Base-by-base conservation (phyloP, 1,140 invertebrate genomes). In the Samia ricini region DNA sequence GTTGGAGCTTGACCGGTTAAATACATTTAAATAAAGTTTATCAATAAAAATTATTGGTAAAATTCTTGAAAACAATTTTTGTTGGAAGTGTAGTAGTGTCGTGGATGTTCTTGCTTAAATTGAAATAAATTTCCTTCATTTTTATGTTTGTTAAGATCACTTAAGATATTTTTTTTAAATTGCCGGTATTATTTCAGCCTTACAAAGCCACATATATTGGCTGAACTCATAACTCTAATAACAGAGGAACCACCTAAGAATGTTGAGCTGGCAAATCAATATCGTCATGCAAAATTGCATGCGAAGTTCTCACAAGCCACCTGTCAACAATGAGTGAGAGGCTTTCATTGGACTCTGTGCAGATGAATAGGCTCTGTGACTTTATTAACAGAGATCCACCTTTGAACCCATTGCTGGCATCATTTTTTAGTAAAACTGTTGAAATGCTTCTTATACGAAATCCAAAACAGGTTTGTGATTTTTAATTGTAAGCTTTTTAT, bases 341-440 rank as follows among this genome's bases (percentile, higher is more conserved):
- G 71, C 91, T 99, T 64, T 95, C 96, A 56, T 94, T 93, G 58
- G 95, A 97, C 77, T 92, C 95, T 73, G 89, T 91, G 61, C 92
- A 97, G 66, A 92, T 99, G 74, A 92, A 94, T 70, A 95, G 96
- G 81, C 91, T 99, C 52, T 99, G 97, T 91, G 94, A 94, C 72
- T 99, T 98, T 92, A 92, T 98, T 69, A 95, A 98, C 84, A 93
- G 93, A 59, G 95, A 97, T 64, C 93, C 96, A 79, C 95, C 96
- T 33, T 92, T 99, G 51, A 99, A 99, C 92, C 97, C 98, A 63
- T 91, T 99, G 58, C 92, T 99, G 75, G 97, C 98, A 33, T 98
- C 97, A 69, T 99, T 98, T 93, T 98, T 98, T 91, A 98, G 96
- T 89, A 98, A 98, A 93, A 97, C 97, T 58, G 94, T 99, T 86